Evolutionary conservation across 2,888 invertebrate species (phyloP), one percentile per base, ranked within the genome.

Genomic region (Dolichomitus sp.): DNA sequence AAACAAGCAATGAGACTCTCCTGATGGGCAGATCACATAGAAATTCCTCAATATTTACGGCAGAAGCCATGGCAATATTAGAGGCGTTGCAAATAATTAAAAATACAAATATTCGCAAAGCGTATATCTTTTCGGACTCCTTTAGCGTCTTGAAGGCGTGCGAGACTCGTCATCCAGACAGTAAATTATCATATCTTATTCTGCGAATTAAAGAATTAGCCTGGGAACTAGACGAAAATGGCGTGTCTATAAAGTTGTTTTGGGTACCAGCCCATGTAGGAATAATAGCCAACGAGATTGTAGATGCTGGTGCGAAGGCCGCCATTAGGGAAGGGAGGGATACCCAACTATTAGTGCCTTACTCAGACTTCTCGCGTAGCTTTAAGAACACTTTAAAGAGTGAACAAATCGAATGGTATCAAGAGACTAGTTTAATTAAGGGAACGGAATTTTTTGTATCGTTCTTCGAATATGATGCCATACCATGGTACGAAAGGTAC

Each of bases 111-210:
- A 45, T 65, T 12, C 17, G 17, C 1, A 59, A 74, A 33, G 66
- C 69, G 6, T 37, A 27, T n/a, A 82, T 74, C 17, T 82, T 82
- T 57, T 63, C 74, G 0, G 82, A 82, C 33, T 82, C 79, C 9
- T 42, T 59, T 0, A 79, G 79, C 30, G 74, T 70, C 2, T 11
- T 79, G n/a, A 61, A 50, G n/a, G 52, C 74, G 9, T 70, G 69
- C 19, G 30, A 75, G 14, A 33, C 66, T 40, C 17, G 6, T 5
- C 37, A 17, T 1, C 7, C 27, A 3, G 19, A 42, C 4, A 11
- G 19, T 23, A 63, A 74, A 54, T 59, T 27, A 12, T 74, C 72
- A n/a, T 45, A 73, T 12, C 30, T 68, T 14, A 59, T 74, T 4
- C 23, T 80, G 4, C 33, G 23, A 17, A 80, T 80, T n/a, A 69